Evolutionary conservation across 2,888 invertebrate genomes (phyloP).

Genomic region (Rhamphomyia laevipes): DNA sequence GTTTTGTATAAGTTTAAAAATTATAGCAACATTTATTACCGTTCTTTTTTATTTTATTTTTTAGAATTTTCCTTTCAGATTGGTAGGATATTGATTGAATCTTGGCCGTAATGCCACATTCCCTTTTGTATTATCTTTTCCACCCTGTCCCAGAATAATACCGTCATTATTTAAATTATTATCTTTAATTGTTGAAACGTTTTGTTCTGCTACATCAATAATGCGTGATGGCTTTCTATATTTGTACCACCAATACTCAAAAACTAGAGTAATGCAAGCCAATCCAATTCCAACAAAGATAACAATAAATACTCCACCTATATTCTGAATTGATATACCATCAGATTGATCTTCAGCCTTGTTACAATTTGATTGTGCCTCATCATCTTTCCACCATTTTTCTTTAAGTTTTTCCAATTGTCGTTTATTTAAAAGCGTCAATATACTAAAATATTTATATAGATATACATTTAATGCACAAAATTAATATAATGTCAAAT

Average conservation of each 20-base stretch:
- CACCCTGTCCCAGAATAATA: slow-evolving; percentile 29
- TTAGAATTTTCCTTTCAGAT: slow-evolving; percentile 32
- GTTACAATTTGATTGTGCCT: slow-evolving; percentile 62
- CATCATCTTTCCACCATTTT: slow-evolving; percentile 91
- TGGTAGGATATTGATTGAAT: slow-evolving; percentile 31
- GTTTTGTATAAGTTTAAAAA: too few species aligned
- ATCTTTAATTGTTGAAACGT: slow-evolving; percentile 18
- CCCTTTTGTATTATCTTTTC: slow-evolving; percentile 25
- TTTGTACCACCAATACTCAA: slow-evolving; percentile 92
- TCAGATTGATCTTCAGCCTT: slow-evolving; percentile 88
- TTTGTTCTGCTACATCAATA: slow-evolving; percentile 48
- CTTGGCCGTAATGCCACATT: slow-evolving; percentile 27
- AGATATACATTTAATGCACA: too few species aligned
- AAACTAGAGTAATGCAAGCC: slow-evolving; percentile 79
- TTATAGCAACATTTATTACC: too few species aligned
- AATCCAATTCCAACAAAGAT: slow-evolving; percentile 91
- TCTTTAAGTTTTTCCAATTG: slow-evolving; percentile 89
- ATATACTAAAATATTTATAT: slow-evolving; percentile 61
- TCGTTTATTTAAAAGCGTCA: slow-evolving; percentile 85
- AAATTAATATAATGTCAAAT: too few species aligned
- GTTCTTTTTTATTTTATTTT: not conserved
- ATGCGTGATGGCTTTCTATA: slow-evolving; percentile 53
- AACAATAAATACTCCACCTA: slow-evolving; percentile 95
- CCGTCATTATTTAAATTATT: slow-evolving; percentile 27
- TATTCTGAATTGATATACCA: slow-evolving; percentile 95